Base-by-base conservation (phyloP, 2,797 vertebrate species). In the Rhinichthys osculus region DNA sequence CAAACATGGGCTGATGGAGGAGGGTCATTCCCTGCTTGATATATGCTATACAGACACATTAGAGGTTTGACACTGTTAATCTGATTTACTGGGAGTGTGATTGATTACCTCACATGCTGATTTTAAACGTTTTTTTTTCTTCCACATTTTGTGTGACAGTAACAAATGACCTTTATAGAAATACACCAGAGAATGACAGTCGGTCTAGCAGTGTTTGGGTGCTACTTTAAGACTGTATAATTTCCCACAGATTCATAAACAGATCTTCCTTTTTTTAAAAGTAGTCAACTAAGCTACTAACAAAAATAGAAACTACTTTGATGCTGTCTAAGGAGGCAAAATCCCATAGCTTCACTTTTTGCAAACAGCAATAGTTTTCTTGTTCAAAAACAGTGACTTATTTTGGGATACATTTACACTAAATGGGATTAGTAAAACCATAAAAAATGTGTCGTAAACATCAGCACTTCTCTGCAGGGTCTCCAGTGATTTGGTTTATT, bases 11-110 rank as follows among this genome's bases (percentile, higher is more conserved):
- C 23, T 78, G 69, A 87, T 86, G 81, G 73, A 84, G 79, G 74
- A 76, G 33, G 54, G 67, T 82, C 76, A 76, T 86, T 87, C 19
- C n/a, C 87, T 67, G 33, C 73, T 70, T 84, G 82, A 89, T 82
- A 69, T 59, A 14, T 33, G 74, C 50, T 78, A 66, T 69, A 82
- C 35, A 85, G 42, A 82, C 57, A 78, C 86, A 72, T 76, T 81
- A 79, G 42, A 35, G 71, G 76, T 83, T 83, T 81, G 83, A 69
- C 52, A 62, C 38, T 78, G 84, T 74, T 81, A 74, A 69, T 84
- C 77, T 47, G 62, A 69, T 78, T 52, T 79, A 70, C 21, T 23
- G 79, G 57, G 78, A 76, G 40, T 59, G 19, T 77, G 86, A 89
- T 83, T 50, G 84, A 88, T 89, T 76, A 81, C 74, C 27, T 27